phyloP scores from a whole-genome alignment of 2,888 invertebrate genomes.

The Aleiodes testaceus region DNA sequence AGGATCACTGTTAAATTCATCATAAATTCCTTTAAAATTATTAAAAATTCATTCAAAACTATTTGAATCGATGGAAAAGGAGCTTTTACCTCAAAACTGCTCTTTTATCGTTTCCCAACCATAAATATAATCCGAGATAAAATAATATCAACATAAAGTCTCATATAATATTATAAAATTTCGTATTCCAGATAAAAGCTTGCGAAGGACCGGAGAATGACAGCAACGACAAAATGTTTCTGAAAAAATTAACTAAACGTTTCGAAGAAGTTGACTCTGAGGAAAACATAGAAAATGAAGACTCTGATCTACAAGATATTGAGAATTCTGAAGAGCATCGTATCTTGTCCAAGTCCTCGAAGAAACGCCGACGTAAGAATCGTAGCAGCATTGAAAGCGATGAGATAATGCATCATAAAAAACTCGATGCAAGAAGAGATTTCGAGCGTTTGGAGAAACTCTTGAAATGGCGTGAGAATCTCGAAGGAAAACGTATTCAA shows the following conservation, averaged over 20 bases:
- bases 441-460: conserved; percentile 53
- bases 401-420: conserved; percentile 31
- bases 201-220: conserved; percentile 57
- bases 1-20: too few relatives aligned
- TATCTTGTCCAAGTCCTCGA: conserved; percentile 32
- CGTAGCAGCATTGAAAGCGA: conserved; percentile 46
- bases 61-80: too few relatives aligned
- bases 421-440: conserved; percentile 47
- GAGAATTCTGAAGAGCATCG: conserved; percentile 38
- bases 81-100: too few relatives aligned
- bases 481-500: conserved; percentile 34
- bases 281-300: conserved; percentile 46
- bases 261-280: conserved; percentile 48
- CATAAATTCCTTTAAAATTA: too few relatives aligned
- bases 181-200: conserved; percentile 56
- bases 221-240: conserved; percentile 45
- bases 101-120: too few relatives aligned
- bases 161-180: neutral
- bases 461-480: conserved; percentile 45
- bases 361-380: conserved; percentile 40
- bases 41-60: too few relatives aligned
- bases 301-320: conserved; percentile 33
- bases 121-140: too few relatives aligned
- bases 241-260: conserved; percentile 52
- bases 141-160: too few relatives aligned